These are phyloP conservation scores for Dryobates pubescens DNA, from an alignment of 2,797 vertebrate species.

Conservation along the genomic window DNA sequence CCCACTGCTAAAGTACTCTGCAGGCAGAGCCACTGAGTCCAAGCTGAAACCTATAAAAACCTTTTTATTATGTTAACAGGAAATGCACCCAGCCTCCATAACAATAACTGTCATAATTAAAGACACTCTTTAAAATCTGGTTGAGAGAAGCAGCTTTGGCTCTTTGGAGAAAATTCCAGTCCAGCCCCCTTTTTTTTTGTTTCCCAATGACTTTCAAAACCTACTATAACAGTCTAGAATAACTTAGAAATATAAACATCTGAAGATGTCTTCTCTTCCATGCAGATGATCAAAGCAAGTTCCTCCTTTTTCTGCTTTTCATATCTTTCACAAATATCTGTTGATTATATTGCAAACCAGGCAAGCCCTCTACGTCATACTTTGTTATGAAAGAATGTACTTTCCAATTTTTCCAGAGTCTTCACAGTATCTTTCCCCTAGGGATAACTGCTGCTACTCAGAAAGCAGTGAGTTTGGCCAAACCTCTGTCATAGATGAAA, in stretches of 20 bases:
- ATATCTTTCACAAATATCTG: neutral
- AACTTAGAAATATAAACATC: neutral
- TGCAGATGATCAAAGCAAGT: neutral
- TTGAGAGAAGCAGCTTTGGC: neutral
- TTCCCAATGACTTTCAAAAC: neutral
- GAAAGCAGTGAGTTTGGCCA: neutral
- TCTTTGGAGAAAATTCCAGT: neutral
- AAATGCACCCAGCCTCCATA: fast-evolving
- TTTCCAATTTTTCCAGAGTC: neutral
- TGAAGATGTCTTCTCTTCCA: neutral
- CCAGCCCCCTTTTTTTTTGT: neutral
- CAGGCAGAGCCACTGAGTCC: neutral
- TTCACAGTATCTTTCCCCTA: neutral
- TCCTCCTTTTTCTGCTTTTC: neutral
- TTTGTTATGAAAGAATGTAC: neutral
- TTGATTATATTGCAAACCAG: neutral
- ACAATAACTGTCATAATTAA: neutral
- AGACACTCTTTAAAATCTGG: neutral
- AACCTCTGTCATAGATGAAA: neutral
- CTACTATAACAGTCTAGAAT: neutral
- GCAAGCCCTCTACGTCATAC: neutral
- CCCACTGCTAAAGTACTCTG: neutral
- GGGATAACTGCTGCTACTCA: neutral
- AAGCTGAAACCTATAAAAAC: neutral
- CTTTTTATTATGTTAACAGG: neutral